Evolutionary conservation across 2,797 vertebrate species (phyloP).

Genomic region (Taenioides sp.): DNA sequence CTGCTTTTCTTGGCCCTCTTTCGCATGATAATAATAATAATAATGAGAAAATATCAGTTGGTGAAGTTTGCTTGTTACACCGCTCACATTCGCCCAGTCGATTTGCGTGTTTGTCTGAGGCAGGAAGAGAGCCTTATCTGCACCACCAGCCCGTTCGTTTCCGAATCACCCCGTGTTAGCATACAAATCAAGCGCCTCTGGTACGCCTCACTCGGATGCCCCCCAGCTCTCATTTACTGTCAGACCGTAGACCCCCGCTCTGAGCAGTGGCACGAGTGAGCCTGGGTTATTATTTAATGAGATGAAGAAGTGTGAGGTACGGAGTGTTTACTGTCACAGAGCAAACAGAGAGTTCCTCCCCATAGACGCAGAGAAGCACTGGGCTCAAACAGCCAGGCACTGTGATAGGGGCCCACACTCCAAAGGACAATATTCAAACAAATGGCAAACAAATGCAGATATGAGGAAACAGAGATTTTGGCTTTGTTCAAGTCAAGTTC

Average conservation of each 20-base stretch:
- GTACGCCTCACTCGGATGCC: constrained; percentile 31
- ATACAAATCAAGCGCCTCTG: constrained; percentile 65
- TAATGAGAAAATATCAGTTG: constrained; percentile 55
- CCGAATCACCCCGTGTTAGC: constrained; percentile 60
- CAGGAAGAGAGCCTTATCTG: constrained; percentile 70
- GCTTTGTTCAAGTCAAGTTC: not conserved
- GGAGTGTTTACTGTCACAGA: constrained; percentile 58
- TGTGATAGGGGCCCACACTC: constrained; percentile 23
- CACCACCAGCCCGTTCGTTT: constrained; percentile 58
- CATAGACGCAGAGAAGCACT: constrained; percentile 18
- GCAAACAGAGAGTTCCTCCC: constrained; percentile 40
- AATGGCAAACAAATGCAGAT: not conserved
- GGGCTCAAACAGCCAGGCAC: constrained; percentile 20
- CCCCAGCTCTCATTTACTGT: constrained; percentile 26
- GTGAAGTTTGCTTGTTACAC: constrained; percentile 63
- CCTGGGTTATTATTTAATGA: constrained; percentile 59
- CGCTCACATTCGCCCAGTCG: constrained; percentile 71
- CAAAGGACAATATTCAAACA: constrained; percentile 9
- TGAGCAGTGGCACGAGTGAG: constrained; percentile 21
- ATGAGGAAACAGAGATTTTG: not conserved
- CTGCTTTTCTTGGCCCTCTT: constrained; percentile 35
- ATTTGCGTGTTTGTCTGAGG: constrained; percentile 74
- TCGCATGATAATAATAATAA: constrained; percentile 58
- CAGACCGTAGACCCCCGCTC: constrained; percentile 27
- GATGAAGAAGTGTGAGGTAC: constrained; percentile 49